A percentile compares a stretch with the other conserved stretches of the same genome.
These are phyloP conservation scores for Drosophila anceps DNA, from an alignment of 2,888 invertebrate species.

Conservation along the genomic window DNA sequence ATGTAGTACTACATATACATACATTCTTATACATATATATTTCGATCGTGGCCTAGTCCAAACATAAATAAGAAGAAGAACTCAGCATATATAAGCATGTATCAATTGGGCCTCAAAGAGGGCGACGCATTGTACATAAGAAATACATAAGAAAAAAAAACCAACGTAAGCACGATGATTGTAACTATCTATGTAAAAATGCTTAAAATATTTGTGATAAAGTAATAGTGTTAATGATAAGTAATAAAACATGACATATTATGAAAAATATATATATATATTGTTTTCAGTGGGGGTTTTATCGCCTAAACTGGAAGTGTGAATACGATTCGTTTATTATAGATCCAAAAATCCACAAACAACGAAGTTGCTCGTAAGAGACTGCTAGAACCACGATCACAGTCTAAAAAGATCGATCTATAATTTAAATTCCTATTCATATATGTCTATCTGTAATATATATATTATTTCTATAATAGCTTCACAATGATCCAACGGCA, in stretches of 20 bases:
- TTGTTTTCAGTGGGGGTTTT: no score
- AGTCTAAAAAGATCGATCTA: no score
- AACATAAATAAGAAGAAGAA: not conserved
- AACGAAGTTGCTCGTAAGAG: no score
- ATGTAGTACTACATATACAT: conserved; percentile 38
- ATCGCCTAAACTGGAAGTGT: no score
- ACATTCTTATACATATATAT: conserved; percentile 2
- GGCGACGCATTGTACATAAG: conserved; percentile 42
- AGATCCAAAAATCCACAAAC: no score
- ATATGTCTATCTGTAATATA: no score
- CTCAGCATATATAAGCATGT: conserved; percentile 18
- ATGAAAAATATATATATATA: conserved; percentile 43
- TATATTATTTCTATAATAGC: no score
- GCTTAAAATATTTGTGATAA: conserved; percentile 82
- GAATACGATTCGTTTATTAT: no score
- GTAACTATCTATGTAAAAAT: conserved; percentile 82
- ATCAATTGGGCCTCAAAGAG: conserved; percentile 42
- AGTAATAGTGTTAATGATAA: conserved; percentile 80
- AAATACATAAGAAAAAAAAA: conserved; percentile 49
- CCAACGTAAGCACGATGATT: conserved; percentile 62
- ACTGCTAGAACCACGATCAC: no score
- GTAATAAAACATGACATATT: conserved; percentile 73
- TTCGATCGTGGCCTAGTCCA: conserved; percentile 16
- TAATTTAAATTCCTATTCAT: no score
- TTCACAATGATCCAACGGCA: no score